Percentiles rank a stretch among this genome's conserved stretches.
phyloP scores from a whole-genome alignment of 2,888 invertebrate genomes.

The Platynereis dumerilii region DNA sequence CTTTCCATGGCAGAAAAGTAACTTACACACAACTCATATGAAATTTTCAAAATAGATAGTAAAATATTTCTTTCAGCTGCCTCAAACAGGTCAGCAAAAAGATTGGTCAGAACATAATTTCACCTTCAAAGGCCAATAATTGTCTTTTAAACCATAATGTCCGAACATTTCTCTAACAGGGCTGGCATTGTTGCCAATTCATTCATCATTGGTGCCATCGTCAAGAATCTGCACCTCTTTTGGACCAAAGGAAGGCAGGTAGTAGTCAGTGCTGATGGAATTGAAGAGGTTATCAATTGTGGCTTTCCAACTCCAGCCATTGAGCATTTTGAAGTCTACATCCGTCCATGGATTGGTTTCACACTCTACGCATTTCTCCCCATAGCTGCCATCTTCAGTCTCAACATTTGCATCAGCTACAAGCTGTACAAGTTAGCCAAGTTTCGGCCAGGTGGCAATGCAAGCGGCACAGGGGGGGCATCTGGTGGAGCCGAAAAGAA shows the following conservation, averaged over 20 bases:
- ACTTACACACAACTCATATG: no score
- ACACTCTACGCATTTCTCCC: slow-evolving; percentile 28
- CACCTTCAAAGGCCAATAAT: no score
- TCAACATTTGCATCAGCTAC: slow-evolving; percentile 20
- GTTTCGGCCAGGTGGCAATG: not conserved
- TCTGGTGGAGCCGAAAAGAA: not conserved
- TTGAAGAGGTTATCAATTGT: not conserved
- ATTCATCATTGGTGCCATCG: no score
- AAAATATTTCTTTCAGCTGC: slow-evolving; percentile 3
- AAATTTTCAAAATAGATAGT: no score
- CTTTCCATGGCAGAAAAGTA: no score
- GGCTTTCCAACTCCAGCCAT: slow-evolving; percentile 3
- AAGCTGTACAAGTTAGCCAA: not conserved
- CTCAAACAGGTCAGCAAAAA: no score
- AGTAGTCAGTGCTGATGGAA: not conserved
- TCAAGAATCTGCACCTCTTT: slow-evolving; percentile 19
- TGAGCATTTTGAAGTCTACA: slow-evolving; percentile 16
- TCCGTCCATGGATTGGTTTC: slow-evolving; percentile 28
- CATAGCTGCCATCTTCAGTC: slow-evolving; percentile 5
- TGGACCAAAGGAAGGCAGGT: slow-evolving; percentile 16
- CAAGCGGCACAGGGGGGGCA: not conserved
- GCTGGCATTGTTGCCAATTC: no score
- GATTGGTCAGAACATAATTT: no score
- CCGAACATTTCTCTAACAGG: no score
- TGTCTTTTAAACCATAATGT: no score